These are phyloP conservation scores for Drosophila lacertosa DNA, from an alignment of 1,140 invertebrate species.

Conservation along the genomic window DNA sequence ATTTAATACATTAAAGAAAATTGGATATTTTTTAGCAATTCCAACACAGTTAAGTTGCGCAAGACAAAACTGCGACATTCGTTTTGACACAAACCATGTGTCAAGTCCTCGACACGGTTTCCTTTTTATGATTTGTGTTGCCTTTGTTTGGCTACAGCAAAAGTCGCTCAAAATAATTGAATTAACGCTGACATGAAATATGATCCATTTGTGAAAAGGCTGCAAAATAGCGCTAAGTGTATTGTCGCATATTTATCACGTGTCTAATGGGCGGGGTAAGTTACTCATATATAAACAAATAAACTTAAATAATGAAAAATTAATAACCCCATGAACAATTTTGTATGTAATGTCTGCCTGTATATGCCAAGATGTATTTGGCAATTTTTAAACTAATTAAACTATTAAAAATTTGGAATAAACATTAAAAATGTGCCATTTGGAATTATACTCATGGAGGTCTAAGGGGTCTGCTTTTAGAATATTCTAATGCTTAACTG, in stretches of 20 bases:
- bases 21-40: background rate
- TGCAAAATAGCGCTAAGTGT: constrained; percentile 5
- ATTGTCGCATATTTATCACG: constrained; percentile 62
- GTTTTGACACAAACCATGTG: background rate
- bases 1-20: constrained; percentile 8
- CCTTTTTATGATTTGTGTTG: constrained; percentile 44
- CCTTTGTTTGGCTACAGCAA: constrained; percentile 31
- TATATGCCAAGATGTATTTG: no score
- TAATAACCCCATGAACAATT: no score
- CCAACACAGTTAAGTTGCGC: background rate
- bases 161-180: constrained; percentile 66
- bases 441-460: no score
- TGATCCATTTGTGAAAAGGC: constrained; percentile 33
- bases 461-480: no score
- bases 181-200: constrained; percentile 60
- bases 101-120: background rate
- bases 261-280: constrained; percentile 20
- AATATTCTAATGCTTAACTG: no score
- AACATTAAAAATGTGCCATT: no score
- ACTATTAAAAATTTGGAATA: no score
- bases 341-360: no score
- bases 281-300: background rate
- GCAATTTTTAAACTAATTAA: no score
- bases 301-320: no score
- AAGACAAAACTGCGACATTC: constrained; percentile 5